Percentiles rank a stretch among this genome's conserved stretches.
These are phyloP conservation scores for Archips xylosteana DNA, from an alignment of 2,888 invertebrate genomes.

Conservation along the genomic window DNA sequence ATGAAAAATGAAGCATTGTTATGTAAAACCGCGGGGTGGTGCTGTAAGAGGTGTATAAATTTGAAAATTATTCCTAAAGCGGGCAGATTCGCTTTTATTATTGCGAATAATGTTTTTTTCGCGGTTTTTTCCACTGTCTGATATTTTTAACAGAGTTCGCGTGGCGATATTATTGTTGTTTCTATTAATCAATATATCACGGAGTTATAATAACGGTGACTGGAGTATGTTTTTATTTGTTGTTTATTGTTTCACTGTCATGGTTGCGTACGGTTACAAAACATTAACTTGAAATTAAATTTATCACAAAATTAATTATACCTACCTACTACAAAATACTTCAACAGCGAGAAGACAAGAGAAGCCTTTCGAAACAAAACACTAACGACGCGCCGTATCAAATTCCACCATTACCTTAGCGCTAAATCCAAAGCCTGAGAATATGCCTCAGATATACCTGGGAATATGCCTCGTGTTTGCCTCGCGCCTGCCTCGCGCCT, in stretches of 20 bases:
- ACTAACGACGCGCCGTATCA: constrained; percentile 3
- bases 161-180: not conserved
- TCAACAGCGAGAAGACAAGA: not conserved
- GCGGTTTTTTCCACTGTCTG: constrained; percentile 33
- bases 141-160: constrained; percentile 8
- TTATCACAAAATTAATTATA: no score
- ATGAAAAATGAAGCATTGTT: constrained; percentile 46
- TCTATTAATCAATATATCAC: constrained; percentile 16
- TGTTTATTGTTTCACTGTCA: no score
- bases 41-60: constrained; percentile 42
- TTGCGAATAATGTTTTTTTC: constrained; percentile 34
- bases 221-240: no score
- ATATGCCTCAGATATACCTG: not conserved
- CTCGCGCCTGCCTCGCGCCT: constrained; percentile 6
- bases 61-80: constrained; percentile 42
- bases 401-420: constrained; percentile 13
- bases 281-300: no score
- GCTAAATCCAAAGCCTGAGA: not conserved
- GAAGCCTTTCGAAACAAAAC: constrained; percentile 8
- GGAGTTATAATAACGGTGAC: no score
- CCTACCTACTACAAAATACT: not conserved
- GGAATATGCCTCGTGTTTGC: not conserved
- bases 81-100: constrained; percentile 40
- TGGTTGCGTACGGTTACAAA: no score
- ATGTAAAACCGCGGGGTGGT: constrained; percentile 43